Evolutionary conservation across 2,888 invertebrate species (phyloP), one percentile per base, ranked within the genome.

Genomic region (Tyria jacobaeae): DNA sequence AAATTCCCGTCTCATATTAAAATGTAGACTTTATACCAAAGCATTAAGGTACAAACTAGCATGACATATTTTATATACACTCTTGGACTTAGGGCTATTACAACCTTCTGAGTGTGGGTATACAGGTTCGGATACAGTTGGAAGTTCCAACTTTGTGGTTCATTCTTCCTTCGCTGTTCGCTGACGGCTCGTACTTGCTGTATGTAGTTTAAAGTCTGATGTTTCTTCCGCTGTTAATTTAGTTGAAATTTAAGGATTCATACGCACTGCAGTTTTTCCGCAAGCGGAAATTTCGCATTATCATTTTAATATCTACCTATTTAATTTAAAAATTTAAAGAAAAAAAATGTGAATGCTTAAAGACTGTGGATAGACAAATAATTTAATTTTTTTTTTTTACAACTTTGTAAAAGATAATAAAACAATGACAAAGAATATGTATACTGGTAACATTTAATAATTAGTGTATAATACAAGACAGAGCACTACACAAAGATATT

Each of bases 101-200:
- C 60, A 78, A 97, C 97, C 97, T 97, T 97, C 95, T 97, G 97
- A 85, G 97, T 96, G 89, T 96, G 95, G 88, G 96, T 96, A 94
- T 97, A 97, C 86, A 97, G 95, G 84, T 97, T 96, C 79, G 97
- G 97, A 86, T 97, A 95, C 80, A 97, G 96, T 94, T 97, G 97
- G 92, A 96, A 97, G 89, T 97, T 97, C 97, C 97, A 97, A 66
- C 96, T 95, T 83, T 95, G 95, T 55, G 93, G 89, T 50, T 92
- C 89, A 59, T 87, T 85, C 75, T 84, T 83, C 44, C 90, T 74
- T 24, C 92, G 67, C 66, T 91, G 92, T 69, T 94, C 92, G 52
- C 88, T 89, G 0, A 89, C 90, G 0, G 89, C 89, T 10, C 89
- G 79, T 64, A 92, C 92, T 91, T 91, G 92, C 61, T 92, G 91